These are phyloP conservation scores for Monodelphis domestica DNA, from an alignment of 2,797 vertebrate genomes.

Conservation along the genomic window DNA sequence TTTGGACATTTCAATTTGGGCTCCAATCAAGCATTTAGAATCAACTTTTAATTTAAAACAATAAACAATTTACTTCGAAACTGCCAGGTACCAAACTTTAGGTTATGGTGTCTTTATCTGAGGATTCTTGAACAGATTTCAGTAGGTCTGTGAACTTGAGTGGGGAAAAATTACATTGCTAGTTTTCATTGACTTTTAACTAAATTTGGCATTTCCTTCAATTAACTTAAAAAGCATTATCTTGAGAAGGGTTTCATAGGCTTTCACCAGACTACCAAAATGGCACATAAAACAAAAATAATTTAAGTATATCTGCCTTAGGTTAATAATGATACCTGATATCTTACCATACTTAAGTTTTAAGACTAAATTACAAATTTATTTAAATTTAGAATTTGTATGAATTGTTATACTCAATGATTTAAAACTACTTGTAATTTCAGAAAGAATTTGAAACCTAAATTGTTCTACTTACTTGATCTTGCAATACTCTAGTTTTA, in stretches of 20 bases:
- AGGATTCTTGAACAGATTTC: not conserved
- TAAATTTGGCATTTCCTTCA: not conserved
- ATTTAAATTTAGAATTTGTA: conserved; percentile 17
- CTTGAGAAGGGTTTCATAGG: not conserved
- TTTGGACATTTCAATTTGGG: conserved; percentile 17
- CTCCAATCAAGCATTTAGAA: conserved; percentile 31
- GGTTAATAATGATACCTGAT: not conserved
- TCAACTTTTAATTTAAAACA: conserved; percentile 33
- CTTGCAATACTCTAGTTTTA: not conserved
- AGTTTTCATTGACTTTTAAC: not conserved
- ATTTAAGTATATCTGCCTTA: not conserved
- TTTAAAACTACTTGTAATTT: not conserved
- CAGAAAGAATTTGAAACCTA: not conserved
- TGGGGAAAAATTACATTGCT: not conserved
- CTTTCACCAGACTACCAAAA: too few relatives aligned
- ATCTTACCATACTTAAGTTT: not conserved
- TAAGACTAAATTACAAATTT: not conserved
- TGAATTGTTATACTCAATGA: not conserved
- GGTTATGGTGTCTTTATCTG: not conserved
- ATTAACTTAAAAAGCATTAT: not conserved
- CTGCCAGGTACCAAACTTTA: not conserved
- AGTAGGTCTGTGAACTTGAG: not conserved
- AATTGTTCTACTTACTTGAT: not conserved
- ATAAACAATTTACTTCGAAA: conserved; percentile 30
- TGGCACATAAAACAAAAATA: not conserved